Conservation (phyloP, 2,888 invertebrate genomes). For the Meiosimyza decipiens region DNA sequence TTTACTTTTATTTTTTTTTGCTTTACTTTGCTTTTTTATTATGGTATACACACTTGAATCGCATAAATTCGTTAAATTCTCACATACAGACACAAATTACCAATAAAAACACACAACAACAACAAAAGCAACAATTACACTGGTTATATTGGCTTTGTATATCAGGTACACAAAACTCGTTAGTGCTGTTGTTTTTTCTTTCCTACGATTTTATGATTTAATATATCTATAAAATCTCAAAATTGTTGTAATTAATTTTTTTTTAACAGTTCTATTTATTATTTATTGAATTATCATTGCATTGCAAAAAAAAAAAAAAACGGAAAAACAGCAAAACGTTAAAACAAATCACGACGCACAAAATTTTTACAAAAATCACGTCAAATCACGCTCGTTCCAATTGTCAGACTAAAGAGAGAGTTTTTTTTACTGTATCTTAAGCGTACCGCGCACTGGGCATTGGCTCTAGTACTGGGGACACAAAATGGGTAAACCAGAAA, state of each 20-base stretch:
- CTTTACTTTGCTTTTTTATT: slow-evolving; percentile 2
- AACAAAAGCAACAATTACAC: slow-evolving; percentile 13
- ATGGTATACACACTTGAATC: slow-evolving; percentile 33
- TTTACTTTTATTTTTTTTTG: slow-evolving; percentile 13
- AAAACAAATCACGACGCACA: background rate
- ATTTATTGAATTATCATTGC: too few species aligned
- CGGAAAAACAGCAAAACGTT: background rate
- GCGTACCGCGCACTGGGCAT: slow-evolving; percentile 1
- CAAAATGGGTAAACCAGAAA: slow-evolving; percentile 28
- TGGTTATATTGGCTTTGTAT: background rate
- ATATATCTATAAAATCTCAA: too few species aligned
- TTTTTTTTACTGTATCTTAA: slow-evolving; percentile 24
- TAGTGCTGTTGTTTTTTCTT: too few species aligned
- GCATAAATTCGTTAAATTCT: slow-evolving; percentile 13
- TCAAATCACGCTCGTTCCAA: slow-evolving; percentile 34
- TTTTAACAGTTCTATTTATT: too few species aligned
- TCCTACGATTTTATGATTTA: too few species aligned
- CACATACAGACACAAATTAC: slow-evolving; percentile 11
- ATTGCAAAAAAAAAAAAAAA: too few species aligned
- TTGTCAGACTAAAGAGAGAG: slow-evolving; percentile 37
- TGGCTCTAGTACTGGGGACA: too few species aligned
- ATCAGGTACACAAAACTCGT: too few species aligned
- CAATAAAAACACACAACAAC: background rate
- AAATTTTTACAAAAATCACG: slow-evolving; percentile 26
- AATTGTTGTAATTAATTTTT: too few species aligned